Base-by-base conservation (phyloP, 2,888 invertebrate genomes). In the Pharmacophagus antenor region DNA sequence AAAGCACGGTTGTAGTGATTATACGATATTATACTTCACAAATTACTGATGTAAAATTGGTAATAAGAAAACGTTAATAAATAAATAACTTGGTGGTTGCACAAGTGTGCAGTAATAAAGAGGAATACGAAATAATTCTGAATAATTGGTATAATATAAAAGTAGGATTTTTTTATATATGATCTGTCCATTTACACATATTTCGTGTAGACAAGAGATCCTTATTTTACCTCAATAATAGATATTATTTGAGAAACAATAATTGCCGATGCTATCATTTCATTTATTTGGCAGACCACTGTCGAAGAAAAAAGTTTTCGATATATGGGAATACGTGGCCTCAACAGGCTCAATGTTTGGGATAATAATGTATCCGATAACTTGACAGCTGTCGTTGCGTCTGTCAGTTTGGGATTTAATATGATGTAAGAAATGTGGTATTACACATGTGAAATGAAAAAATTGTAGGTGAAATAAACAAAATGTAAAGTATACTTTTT, bases 401-500 rank as follows among this genome's bases (percentile, higher is more conserved):
- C 17, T 52, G 52, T 22, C 52, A 52, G 23, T 52, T 52, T 42
- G 52, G 41, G 42, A 50, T 50, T 27, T 50, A 31, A 10, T 10
- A 12, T 31, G 31, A 31, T 31, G 31, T 3, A 27, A 27, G 27
- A 31, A 31, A 2, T 31, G 31, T 31, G 31, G 15, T 15, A 31
- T 31, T 27, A 27, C 7, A 12, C 3, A 10, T 10, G 12, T 10
- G 31, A 12, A 31, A 31, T 10, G 31, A 12, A 31, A 31, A 1
- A 31, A 10, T 12, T 31, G 15, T 7, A 10, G 10, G 15, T 10
- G 12, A 31, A 31, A 31, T 31, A 31, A 15, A 15, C 12, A 31
- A 7, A 31, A 10, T 31, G 2, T 12, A 3, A 31, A 3, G 15
- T 10, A 31, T 31, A 12, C 31, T 31, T 31, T n/a, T n/a, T n/a